These are phyloP conservation scores for Zaprionus bogoriensis DNA, from an alignment of 2,888 invertebrate genomes.

Conservation along the genomic window DNA sequence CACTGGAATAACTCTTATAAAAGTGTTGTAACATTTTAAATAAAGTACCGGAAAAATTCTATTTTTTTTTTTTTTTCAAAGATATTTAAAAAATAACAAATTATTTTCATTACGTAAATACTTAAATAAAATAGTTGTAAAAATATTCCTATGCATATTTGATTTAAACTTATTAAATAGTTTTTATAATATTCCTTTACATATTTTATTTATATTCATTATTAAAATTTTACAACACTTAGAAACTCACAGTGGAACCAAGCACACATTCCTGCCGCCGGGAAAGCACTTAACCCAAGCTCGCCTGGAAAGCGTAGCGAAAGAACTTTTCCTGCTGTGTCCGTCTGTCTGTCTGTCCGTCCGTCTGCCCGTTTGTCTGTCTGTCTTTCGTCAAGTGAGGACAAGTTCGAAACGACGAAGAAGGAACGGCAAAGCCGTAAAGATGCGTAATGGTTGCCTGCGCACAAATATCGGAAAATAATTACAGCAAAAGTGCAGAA, in stretches of 20 bases:
- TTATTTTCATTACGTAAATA: no score
- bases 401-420: conserved; percentile 30
- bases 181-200: no score
- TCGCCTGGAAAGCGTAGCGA: conserved; percentile 16
- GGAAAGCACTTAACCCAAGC: neutral
- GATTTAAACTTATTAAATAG: no score
- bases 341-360: no score
- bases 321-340: conserved; percentile 7
- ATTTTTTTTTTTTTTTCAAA: neutral
- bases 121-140: no score
- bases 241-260: no score
- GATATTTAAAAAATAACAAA: neutral
- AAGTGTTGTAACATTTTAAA: neutral
- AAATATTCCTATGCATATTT: no score
- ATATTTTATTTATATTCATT: no score
- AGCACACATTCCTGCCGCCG: no score
- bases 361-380: no score
- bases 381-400: conserved; percentile 19
- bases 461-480: conserved; percentile 82
- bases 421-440: conserved; percentile 74
- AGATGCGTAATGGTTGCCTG: conserved; percentile 82
- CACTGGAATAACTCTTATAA: no score
- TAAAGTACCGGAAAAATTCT: neutral
- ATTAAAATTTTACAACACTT: no score
- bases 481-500: conserved; percentile 56